phyloP scores from a whole-genome alignment of 2,113 vertebrate species.

The Zosterops hypoxanthus region DNA sequence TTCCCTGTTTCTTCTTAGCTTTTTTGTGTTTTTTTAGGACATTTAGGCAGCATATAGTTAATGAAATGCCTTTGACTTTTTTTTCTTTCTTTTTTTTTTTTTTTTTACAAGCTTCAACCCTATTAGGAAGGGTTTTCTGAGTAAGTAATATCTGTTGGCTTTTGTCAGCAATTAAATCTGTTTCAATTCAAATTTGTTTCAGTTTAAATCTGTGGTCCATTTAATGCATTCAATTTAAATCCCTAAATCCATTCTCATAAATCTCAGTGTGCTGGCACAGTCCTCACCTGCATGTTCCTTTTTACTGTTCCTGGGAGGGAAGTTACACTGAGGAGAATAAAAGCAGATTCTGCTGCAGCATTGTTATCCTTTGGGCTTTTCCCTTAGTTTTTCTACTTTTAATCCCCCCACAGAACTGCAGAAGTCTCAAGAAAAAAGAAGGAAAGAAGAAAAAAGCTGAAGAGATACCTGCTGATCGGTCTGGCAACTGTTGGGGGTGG shows the following conservation, averaged over 20 bases:
- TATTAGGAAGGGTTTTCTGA: constrained; percentile 59
- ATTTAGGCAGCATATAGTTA: not conserved
- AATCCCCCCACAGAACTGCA: constrained; percentile 74
- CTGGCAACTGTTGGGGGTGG: constrained; percentile 92
- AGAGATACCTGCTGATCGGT: constrained; percentile 92
- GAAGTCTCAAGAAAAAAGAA: constrained; percentile 82
- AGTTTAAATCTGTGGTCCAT: not conserved
- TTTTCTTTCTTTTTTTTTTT: constrained; percentile 39
- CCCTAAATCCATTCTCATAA: not conserved
- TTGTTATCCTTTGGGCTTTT: not conserved
- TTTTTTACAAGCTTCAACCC: constrained; percentile 66
- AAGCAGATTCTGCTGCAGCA: not conserved
- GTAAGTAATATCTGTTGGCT: constrained; percentile 71
- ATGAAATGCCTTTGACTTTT: constrained; percentile 35
- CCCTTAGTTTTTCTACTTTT: not conserved
- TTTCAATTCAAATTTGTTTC: constrained; percentile 31
- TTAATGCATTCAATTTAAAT: constrained; percentile 16
- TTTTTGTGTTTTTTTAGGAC: not conserved
- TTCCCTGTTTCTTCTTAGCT: not conserved
- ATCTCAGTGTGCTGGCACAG: not conserved
- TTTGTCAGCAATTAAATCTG: not conserved
- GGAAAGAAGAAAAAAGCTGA: constrained; percentile 84
- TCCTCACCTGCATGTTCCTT: not conserved
- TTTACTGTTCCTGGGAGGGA: not conserved
- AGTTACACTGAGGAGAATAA: not conserved